Evolutionary conservation across 2,113 vertebrate genomes (phyloP).

Genomic region (Sigmodon hispidus): DNA sequence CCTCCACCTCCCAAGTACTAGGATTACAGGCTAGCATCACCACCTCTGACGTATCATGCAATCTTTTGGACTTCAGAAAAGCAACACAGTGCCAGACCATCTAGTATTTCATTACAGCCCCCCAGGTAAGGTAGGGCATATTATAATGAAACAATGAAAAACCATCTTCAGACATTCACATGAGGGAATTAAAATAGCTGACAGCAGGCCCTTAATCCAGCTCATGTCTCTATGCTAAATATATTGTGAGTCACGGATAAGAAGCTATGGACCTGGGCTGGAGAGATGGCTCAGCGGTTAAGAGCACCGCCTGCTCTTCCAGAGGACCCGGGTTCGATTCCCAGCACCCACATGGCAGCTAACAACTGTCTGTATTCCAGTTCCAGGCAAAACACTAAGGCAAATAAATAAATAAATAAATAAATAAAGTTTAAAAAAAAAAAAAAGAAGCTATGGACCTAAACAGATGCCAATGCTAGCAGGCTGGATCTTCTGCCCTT

Average conservation of each 20-base stretch:
- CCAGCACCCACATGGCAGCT: too few relatives aligned
- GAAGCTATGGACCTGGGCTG: neutral
- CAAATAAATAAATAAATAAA: too few relatives aligned
- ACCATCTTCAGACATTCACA: neutral
- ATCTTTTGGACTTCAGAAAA: neutral
- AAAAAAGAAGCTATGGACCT: neutral
- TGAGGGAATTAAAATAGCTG: neutral
- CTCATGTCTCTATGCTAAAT: neutral
- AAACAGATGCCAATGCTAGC: neutral
- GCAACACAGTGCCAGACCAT: neutral
- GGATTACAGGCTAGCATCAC: neutral
- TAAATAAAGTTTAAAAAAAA: too few relatives aligned
- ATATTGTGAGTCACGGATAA: neutral
- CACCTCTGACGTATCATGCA: neutral
- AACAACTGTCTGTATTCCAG: too few relatives aligned
- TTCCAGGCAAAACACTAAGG: too few relatives aligned
- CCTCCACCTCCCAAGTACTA: neutral
- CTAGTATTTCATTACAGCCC: neutral
- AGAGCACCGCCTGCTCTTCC: too few relatives aligned
- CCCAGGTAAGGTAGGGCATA: too few relatives aligned
- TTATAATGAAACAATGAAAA: too few relatives aligned
- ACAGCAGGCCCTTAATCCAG: neutral
- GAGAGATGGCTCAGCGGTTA: too few relatives aligned
- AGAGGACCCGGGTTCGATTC: too few relatives aligned
- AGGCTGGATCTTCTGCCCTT: neutral